These are phyloP conservation scores for Drosophila quinaria DNA, from an alignment of 2,888 invertebrate genomes.

Conservation along the genomic window DNA sequence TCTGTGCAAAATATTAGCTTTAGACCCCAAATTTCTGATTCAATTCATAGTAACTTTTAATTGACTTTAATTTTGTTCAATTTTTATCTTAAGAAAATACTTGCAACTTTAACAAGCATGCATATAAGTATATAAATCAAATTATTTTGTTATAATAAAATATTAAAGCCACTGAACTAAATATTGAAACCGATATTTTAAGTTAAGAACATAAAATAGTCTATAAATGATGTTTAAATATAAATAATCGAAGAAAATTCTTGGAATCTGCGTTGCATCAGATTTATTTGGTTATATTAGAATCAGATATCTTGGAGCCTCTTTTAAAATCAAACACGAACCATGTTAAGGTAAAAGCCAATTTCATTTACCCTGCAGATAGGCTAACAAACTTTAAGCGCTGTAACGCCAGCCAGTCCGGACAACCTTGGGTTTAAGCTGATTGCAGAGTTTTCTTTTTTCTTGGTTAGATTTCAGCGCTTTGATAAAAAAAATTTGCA, in stretches of 20 bases:
- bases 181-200: too few species aligned
- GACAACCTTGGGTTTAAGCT: slow-evolving; percentile 45
- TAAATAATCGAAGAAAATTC: too few species aligned
- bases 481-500: slow-evolving; percentile 69
- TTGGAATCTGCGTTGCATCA: background rate
- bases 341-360: slow-evolving; percentile 30
- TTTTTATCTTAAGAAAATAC: too few species aligned
- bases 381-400: slow-evolving; percentile 24
- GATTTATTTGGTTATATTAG: slow-evolving; percentile 3
- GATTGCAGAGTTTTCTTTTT: slow-evolving; percentile 41
- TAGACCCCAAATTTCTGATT: background rate
- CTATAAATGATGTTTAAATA: too few species aligned
- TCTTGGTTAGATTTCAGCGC: slow-evolving; percentile 55
- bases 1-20: slow-evolving; percentile 28
- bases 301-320: background rate
- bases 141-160: too few species aligned
- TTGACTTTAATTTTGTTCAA: background rate
- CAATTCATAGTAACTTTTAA: slow-evolving; percentile 7
- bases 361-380: slow-evolving; percentile 22
- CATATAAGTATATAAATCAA: too few species aligned
- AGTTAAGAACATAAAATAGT: too few species aligned
- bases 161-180: too few species aligned
- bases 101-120: too few species aligned
- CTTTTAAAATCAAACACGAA: slow-evolving; percentile 6
- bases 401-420: slow-evolving; percentile 25